These are phyloP conservation scores for Idaea straminata DNA, from an alignment of 2,888 invertebrate genomes.

Conservation along the genomic window DNA sequence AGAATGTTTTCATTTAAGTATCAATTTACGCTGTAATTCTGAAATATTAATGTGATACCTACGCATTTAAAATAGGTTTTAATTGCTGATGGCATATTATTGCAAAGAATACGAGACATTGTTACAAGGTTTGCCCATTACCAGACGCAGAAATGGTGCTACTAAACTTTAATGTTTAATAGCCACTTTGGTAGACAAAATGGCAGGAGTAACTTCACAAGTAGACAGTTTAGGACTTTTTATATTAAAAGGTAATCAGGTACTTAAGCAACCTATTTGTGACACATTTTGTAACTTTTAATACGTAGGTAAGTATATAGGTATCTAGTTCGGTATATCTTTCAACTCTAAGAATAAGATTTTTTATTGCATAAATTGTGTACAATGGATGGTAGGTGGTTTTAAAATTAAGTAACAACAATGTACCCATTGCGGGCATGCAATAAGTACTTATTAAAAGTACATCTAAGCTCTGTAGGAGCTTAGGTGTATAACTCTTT, in stretches of 20 bases:
- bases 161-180: conserved; percentile 74
- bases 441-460: too few relatives aligned
- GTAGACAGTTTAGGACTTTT: too few relatives aligned
- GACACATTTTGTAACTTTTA: background rate
- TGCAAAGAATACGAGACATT: conserved; percentile 53
- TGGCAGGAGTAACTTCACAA: conserved; percentile 5
- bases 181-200: conserved; percentile 23
- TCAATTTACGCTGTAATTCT: conserved; percentile 2
- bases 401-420: too few relatives aligned
- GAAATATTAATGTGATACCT: conserved; percentile 15
- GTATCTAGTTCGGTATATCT: background rate
- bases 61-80: conserved; percentile 54
- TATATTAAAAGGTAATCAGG: conserved; percentile 1
- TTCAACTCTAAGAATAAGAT: too few relatives aligned
- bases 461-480: too few relatives aligned
- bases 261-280: background rate
- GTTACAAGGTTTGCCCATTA: conserved; percentile 78
- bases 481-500: conserved; percentile 9
- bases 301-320: too few relatives aligned
- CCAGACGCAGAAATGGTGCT: conserved; percentile 50
- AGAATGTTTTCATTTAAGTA: background rate
- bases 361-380: too few relatives aligned
- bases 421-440: too few relatives aligned
- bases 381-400: too few relatives aligned
- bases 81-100: conserved; percentile 48